Base-by-base conservation (phyloP, 2,888 invertebrate species). In the Polietes domitor region DNA sequence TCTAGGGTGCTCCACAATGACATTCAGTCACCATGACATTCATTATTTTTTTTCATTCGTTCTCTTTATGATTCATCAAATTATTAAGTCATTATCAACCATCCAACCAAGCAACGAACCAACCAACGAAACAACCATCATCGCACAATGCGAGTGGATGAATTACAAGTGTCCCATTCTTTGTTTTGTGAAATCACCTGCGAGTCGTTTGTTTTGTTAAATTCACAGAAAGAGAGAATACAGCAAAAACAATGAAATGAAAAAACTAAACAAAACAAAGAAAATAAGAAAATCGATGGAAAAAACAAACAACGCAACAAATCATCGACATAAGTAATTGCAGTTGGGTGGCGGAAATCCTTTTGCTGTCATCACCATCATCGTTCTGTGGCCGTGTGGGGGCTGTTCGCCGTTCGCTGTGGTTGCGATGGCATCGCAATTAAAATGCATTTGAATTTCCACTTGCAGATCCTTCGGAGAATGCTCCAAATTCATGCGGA, bases 161-260 rank as follows among this genome's bases (percentile, higher is more conserved):
- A 47, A 47, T n/a, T n/a, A 47, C 47, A 47, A 47, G 47, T 47
- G 47, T 47, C 47, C 47, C n/a, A n/a, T 47, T n/a, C 47, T 47
- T 37, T 4, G 47, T 47, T 10, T n/a, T 47, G 47, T n/a, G 12
- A 47, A 47, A 12, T 15, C 47, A 47, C 47, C 47, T 47, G 47
- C 12, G 4, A 4, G n/a, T 37, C n/a, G 47, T 2, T 47, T 47
- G n/a, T 15, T 47, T 47, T 47, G n/a, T n/a, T 5, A 47, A 47
- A 47, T 32, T 32, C 32, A 32, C n/a, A 47, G n/a, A n/a, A n/a
- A n/a, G n/a, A n/a, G n/a, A n/a, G n/a, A 47, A 47, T 47, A 47
- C 15, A 47, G n/a, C 47, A 47, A 47, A 47, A 47, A 15, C 5
- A 32, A 32, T 32, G 5, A 32, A 47, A 47, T 4, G n/a, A 37